Percentiles rank a stretch among this genome's conserved stretches.
These are phyloP conservation scores for Lepus americanus DNA, from an alignment of 2,113 vertebrate species.

Conservation along the genomic window DNA sequence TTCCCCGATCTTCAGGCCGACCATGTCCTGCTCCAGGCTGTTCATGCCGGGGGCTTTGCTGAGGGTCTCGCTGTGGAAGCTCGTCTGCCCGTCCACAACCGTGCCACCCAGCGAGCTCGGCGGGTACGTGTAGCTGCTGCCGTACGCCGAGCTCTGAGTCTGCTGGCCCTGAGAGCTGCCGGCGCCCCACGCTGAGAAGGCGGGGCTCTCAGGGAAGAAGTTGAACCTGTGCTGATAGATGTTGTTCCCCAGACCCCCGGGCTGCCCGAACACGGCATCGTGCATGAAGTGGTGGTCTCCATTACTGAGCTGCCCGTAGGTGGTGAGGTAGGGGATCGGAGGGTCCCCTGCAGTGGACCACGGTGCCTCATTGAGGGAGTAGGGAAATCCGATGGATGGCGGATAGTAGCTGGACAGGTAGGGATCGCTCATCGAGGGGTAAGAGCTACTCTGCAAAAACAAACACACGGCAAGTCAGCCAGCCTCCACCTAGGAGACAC, in stretches of 20 bases:
- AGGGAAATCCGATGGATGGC: conserved; percentile 97
- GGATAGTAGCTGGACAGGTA: conserved; percentile 97
- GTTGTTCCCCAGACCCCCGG: conserved; percentile 94
- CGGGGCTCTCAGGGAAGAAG: conserved; percentile 97
- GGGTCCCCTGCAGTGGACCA: conserved; percentile 98
- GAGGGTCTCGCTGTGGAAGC: conserved; percentile 95
- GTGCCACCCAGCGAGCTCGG: conserved; percentile 96
- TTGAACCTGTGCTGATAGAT: conserved; percentile 97
- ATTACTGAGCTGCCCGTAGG: conserved; percentile 96
- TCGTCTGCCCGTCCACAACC: conserved; percentile 95
- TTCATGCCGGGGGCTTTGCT: conserved; percentile 97
- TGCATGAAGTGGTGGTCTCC: conserved; percentile 98
- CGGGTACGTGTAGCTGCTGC: conserved; percentile 96
- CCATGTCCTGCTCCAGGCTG: conserved; percentile 97
- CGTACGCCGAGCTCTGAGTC: conserved; percentile 95
- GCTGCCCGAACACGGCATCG: conserved; percentile 97
- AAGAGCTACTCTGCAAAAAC: conserved; percentile 94
- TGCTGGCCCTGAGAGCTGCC: conserved; percentile 97
- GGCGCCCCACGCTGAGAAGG: conserved; percentile 97
- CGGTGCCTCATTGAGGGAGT: conserved; percentile 96
- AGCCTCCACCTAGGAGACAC: not conserved
- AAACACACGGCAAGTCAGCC: conserved; percentile 49
- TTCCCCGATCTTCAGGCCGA: conserved; percentile 95
- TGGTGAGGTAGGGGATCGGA: conserved; percentile 96
- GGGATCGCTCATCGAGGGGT: conserved; percentile 97